These are phyloP conservation scores for Eilema depressum DNA, from an alignment of 2,888 invertebrate genomes.

Conservation along the genomic window DNA sequence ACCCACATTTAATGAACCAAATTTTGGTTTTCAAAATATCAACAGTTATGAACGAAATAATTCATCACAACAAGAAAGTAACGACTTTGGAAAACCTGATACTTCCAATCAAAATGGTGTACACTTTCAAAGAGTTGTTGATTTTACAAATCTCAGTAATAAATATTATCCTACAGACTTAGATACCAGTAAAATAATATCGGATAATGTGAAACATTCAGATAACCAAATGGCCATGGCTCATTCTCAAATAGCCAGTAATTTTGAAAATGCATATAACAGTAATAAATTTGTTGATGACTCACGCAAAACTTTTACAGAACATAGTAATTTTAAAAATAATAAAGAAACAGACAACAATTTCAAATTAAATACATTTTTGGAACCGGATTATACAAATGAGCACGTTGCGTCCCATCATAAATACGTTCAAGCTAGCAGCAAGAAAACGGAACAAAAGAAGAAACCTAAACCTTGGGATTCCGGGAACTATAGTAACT, in stretches of 20 bases:
- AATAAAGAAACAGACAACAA: constrained; percentile 56
- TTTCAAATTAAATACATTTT: constrained; percentile 51
- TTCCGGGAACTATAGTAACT: constrained; percentile 55
- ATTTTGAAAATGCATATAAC: constrained; percentile 53
- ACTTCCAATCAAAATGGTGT: constrained; percentile 55
- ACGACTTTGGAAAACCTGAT: constrained; percentile 58
- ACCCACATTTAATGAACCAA: constrained; percentile 57
- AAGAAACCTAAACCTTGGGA: constrained; percentile 70
- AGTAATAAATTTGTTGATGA: constrained; percentile 55
- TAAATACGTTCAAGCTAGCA: constrained; percentile 54
- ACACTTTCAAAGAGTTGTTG: constrained; percentile 75
- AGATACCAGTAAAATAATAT: constrained; percentile 67
- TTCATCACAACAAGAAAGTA: constrained; percentile 53
- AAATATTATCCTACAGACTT: constrained; percentile 66
- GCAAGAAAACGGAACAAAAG: constrained; percentile 61
- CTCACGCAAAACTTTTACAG: constrained; percentile 45
- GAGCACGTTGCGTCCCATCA: constrained; percentile 52
- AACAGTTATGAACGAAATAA: constrained; percentile 57
- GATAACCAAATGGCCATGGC: constrained; percentile 50
- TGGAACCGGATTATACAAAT: constrained; percentile 51
- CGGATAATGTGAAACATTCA: constrained; percentile 55
- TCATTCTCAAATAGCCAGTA: constrained; percentile 54
- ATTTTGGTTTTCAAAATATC: constrained; percentile 57
- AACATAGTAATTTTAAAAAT: constrained; percentile 55
- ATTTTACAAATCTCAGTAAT: constrained; percentile 72